A percentile compares a stretch with the other conserved stretches of the same genome.
These are phyloP conservation scores for Globia sparganii DNA, from an alignment of 2,888 invertebrate genomes.

Conservation along the genomic window DNA sequence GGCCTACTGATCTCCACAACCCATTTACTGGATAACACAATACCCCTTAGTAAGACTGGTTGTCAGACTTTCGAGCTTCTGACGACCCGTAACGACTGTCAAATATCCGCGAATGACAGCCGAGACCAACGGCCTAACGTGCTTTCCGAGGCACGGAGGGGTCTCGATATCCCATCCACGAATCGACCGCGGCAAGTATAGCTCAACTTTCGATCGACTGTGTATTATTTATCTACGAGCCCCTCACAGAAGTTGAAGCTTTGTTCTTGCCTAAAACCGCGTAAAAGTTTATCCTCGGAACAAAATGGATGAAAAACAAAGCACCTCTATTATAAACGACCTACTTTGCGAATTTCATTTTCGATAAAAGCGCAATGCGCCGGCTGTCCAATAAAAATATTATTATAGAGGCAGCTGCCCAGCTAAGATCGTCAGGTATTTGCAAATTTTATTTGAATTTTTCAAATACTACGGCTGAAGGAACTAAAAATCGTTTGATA, in stretches of 20 bases:
- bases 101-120: too few relatives aligned
- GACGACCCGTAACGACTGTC: too few relatives aligned
- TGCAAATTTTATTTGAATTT: conserved; percentile 30
- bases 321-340: not conserved
- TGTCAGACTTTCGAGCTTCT: not conserved
- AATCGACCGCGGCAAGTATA: not conserved
- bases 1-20: not conserved
- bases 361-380: conserved; percentile 42
- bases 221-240: not conserved
- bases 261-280: not conserved
- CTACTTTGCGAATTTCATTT: conserved; percentile 37
- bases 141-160: not conserved
- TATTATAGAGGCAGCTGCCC: conserved; percentile 22
- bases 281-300: not conserved
- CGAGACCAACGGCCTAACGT: not conserved
- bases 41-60: too few relatives aligned
- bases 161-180: not conserved
- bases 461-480: not conserved
- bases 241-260: not conserved
- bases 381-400: conserved; percentile 48
- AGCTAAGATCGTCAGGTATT: conserved; percentile 5
- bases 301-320: not conserved
- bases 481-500: too few relatives aligned
- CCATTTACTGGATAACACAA: not conserved
- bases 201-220: not conserved